These are phyloP conservation scores for Fragum sueziense DNA, from an alignment of 2,888 invertebrate species.

Conservation along the genomic window DNA sequence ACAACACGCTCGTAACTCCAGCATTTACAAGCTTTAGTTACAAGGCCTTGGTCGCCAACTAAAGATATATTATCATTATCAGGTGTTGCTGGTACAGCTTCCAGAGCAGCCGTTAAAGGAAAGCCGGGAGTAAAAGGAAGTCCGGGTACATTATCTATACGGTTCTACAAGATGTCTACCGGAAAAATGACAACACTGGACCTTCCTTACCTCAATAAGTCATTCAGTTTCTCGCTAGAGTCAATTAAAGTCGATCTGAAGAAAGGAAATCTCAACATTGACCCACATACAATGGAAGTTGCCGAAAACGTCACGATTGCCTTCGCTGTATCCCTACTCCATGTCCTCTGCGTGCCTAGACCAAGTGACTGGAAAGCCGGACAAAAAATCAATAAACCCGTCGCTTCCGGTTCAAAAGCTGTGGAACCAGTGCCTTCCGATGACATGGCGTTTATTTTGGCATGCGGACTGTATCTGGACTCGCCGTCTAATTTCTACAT, in stretches of 20 bases:
- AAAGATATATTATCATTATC: not conserved
- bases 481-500: constrained; percentile 80
- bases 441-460: constrained; percentile 80
- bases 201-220: constrained; percentile 62
- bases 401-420: constrained; percentile 20
- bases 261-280: constrained; percentile 70
- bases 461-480: constrained; percentile 81
- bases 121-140: constrained; percentile 73
- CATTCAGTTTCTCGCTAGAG: constrained; percentile 62
- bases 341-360: constrained; percentile 84
- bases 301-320: constrained; percentile 83
- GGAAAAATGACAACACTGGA: constrained; percentile 56
- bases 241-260: constrained; percentile 69
- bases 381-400: constrained; percentile 29
- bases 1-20: not conserved
- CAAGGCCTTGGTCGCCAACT: not conserved
- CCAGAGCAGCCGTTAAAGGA: constrained; percentile 42
- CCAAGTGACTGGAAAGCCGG: constrained; percentile 49
- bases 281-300: constrained; percentile 73
- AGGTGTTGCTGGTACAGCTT: constrained; percentile 18
- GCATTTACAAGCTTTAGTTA: not conserved
- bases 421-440: constrained; percentile 73
- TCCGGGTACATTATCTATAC: constrained; percentile 75
- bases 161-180: constrained; percentile 67
- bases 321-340: constrained; percentile 83